Percentiles rank a stretch among this genome's conserved stretches.
Conservation (phyloP, 2,113 vertebrate genomes). For the Anarhynchus alexandrinus region DNA sequence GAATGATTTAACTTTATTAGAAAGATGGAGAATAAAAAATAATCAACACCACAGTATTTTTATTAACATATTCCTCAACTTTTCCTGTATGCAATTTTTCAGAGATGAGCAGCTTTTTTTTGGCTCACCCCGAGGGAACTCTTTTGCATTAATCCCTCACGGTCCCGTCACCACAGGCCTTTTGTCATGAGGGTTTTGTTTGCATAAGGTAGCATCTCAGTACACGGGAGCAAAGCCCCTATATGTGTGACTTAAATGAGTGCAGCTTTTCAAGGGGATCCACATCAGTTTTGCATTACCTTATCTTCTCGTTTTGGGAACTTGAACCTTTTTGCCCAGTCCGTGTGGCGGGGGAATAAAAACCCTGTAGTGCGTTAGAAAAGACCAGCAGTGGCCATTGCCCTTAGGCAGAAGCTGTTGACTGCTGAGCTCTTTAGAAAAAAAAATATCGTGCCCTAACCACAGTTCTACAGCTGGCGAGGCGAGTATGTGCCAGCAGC, state of each 20-base stretch:
- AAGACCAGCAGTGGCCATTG: not conserved
- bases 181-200: not conserved
- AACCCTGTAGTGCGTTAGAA: not conserved
- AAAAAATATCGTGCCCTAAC: not conserved
- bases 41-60: not conserved
- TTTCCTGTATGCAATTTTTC: not conserved
- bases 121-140: rapidly evolving
- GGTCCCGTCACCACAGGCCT: not conserved
- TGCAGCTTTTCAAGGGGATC: not conserved
- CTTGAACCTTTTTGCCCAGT: not conserved
- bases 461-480: not conserved
- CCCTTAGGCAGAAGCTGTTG: not conserved
- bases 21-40: not conserved
- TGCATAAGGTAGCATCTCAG: not conserved
- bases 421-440: not conserved
- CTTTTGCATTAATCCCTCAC: not conserved
- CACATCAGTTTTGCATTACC: not conserved
- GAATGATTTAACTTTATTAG: not conserved
- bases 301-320: not conserved
- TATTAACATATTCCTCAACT: not conserved
- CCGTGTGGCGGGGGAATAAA: not conserved
- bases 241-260: not conserved
- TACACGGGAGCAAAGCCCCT: rapidly evolving
- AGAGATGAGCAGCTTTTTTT: not conserved
- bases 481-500: rapidly evolving